Evolutionary conservation across 2,113 vertebrate genomes (phyloP).

Genomic region (Gallinago paraguaiae): DNA sequence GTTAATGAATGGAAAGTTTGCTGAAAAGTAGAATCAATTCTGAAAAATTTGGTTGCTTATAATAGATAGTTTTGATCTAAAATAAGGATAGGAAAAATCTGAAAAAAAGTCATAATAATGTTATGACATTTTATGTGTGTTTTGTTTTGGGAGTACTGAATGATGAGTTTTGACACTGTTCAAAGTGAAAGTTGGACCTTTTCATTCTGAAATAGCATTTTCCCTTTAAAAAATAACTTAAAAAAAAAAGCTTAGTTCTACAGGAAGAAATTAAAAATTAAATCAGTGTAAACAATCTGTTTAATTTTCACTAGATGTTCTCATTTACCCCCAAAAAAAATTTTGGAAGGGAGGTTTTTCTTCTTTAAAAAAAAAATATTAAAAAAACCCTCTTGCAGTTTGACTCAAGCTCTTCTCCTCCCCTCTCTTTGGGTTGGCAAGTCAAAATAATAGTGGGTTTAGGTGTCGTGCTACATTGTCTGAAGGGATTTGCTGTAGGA

Average conservation of each 20-base stretch:
- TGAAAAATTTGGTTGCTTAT: not conserved
- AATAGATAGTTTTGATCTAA: not conserved
- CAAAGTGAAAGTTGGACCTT: not conserved
- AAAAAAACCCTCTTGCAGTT: not conserved
- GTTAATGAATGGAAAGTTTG: not conserved
- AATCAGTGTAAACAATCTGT: not conserved
- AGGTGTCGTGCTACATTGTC: not conserved
- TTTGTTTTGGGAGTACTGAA: not conserved
- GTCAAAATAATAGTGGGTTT: not conserved
- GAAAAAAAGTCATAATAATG: not conserved
- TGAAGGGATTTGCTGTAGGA: not conserved
- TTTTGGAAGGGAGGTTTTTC: not conserved
- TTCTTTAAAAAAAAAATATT: not conserved
- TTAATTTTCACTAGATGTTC: not conserved
- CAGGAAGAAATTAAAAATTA: not conserved
- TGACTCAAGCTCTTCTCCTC: not conserved
- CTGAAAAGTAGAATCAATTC: not conserved
- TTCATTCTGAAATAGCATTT: not conserved
- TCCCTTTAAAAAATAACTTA: not conserved
- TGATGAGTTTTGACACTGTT: not conserved
- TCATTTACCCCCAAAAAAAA: not conserved
- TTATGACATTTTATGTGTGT: not conserved
- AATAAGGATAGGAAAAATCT: not conserved
- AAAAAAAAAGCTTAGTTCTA: not conserved
- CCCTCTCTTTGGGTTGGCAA: not conserved